Evolutionary conservation across 2,888 invertebrate genomes (phyloP).

Genomic region (Acholoe squamosa): DNA sequence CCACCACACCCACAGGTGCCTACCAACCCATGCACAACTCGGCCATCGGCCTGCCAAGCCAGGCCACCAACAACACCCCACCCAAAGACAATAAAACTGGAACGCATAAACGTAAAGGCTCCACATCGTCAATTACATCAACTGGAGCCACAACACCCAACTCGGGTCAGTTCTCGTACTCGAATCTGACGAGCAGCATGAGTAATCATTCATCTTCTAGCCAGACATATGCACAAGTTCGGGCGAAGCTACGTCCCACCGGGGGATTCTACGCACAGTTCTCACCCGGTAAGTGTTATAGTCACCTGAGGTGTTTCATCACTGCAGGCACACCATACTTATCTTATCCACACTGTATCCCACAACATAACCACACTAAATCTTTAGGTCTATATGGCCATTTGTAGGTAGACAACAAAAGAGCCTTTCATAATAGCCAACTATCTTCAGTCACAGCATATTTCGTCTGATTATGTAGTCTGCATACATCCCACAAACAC

Average conservation of each 20-base stretch:
- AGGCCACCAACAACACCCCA: neutral
- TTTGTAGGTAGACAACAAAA: too few relatives aligned
- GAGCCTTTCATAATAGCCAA: too few relatives aligned
- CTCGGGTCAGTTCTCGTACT: slow-evolving; percentile 43
- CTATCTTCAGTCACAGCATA: too few relatives aligned
- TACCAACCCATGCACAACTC: slow-evolving; percentile 57
- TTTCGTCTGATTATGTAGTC: too few relatives aligned
- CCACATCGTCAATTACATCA: slow-evolving; percentile 60
- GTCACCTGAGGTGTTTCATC: too few relatives aligned
- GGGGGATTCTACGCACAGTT: slow-evolving; percentile 67
- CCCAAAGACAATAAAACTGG: neutral
- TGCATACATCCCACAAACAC: too few relatives aligned
- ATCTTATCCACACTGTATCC: too few relatives aligned
- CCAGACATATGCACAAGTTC: slow-evolving; percentile 67
- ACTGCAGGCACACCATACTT: too few relatives aligned
- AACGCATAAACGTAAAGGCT: slow-evolving; percentile 15
- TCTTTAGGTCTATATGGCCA: too few relatives aligned
- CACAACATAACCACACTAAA: too few relatives aligned
- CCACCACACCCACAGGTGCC: slow-evolving; percentile 52
- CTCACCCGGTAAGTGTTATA: slow-evolving; percentile 65
- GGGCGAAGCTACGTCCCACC: slow-evolving; percentile 65
- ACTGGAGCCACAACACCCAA: slow-evolving; percentile 41
- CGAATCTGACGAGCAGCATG: neutral
- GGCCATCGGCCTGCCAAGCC: slow-evolving; percentile 53
- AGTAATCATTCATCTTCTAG: slow-evolving; percentile 38